Conservation (phyloP, 2,888 invertebrate genomes). For the Ectemnius lituratus region DNA sequence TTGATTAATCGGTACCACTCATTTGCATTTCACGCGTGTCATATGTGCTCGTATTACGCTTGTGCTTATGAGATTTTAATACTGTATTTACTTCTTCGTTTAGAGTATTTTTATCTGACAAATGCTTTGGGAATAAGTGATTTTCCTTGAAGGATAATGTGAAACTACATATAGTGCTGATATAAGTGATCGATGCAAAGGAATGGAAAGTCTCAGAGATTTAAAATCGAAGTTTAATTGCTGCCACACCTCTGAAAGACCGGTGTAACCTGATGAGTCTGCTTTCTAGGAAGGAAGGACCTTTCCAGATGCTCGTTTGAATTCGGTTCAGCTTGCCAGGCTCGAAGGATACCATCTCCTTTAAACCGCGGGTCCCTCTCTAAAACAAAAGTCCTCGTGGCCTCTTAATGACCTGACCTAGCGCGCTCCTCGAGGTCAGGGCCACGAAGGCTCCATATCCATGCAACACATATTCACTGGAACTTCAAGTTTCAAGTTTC, state of each 20-base stretch:
- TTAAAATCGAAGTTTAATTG: conserved; percentile 52
- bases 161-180: no score
- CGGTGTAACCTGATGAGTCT: conserved; percentile 61
- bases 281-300: conserved; percentile 60
- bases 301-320: conserved; percentile 58
- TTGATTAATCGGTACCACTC: no score
- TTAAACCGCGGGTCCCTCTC: conserved; percentile 55
- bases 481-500: no score
- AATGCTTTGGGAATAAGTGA: no score
- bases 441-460: conserved; percentile 26
- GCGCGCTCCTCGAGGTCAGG: conserved; percentile 52
- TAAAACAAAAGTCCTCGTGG: conserved; percentile 61
- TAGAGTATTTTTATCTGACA: no score
- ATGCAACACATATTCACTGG: no score
- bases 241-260: conserved; percentile 52
- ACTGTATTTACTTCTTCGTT: no score
- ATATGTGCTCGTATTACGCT: no score
- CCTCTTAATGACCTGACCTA: conserved; percentile 59
- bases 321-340: conserved; percentile 58
- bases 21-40: no score
- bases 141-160: no score
- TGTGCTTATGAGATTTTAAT: no score
- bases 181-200: conserved; percentile 44
- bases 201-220: conserved; percentile 57
- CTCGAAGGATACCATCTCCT: conserved; percentile 61